Evolutionary conservation across 2,888 invertebrate genomes (phyloP).

Genomic region (Allygus modestus): DNA sequence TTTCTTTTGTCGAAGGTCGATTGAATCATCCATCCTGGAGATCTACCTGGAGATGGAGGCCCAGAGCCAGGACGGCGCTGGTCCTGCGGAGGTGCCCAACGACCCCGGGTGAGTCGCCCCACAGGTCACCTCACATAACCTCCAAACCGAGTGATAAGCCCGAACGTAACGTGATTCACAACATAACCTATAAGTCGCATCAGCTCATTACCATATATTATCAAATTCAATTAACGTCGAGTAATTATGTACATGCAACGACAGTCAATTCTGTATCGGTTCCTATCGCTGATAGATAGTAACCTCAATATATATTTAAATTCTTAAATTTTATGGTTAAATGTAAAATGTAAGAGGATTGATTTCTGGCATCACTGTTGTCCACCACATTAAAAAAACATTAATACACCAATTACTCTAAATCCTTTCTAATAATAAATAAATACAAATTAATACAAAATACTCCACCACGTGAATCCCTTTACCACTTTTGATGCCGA

Average conservation of each 20-base stretch:
- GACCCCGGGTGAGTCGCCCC: conserved; percentile 73
- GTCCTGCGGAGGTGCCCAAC: conserved; percentile 94
- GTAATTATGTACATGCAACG: not conserved
- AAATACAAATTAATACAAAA: not conserved
- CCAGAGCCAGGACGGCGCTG: conserved; percentile 86
- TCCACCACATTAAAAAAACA: no score
- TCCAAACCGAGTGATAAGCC: not conserved
- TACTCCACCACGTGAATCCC: not conserved
- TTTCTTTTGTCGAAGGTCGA: conserved; percentile 25
- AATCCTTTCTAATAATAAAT: no score
- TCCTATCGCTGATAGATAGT: no score
- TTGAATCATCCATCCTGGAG: conserved; percentile 52
- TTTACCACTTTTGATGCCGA: not conserved
- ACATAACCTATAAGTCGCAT: not conserved
- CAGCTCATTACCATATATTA: not conserved
- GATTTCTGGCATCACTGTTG: no score
- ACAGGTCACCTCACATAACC: not conserved
- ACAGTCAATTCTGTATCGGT: not conserved
- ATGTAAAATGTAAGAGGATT: no score
- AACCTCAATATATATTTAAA: no score
- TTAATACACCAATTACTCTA: no score
- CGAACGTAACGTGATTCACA: not conserved
- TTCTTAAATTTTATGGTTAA: no score
- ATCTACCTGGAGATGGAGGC: conserved; percentile 80
- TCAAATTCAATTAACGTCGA: not conserved